These are phyloP conservation scores for Hyperopisus bebe DNA, from an alignment of 2,113 vertebrate genomes.

Conservation along the genomic window DNA sequence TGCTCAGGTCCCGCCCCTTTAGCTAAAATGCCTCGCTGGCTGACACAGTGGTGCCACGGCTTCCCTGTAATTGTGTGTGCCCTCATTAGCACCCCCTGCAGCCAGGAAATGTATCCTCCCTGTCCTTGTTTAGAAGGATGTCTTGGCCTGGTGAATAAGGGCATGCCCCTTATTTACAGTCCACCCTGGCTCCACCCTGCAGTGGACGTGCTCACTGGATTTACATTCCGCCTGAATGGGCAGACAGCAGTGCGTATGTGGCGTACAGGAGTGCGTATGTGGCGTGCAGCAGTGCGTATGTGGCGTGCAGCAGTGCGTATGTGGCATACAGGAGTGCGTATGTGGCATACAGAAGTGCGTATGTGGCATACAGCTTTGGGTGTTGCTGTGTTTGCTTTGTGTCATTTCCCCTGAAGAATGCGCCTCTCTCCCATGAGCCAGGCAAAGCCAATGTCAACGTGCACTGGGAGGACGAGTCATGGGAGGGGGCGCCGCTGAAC, in stretches of 20 bases:
- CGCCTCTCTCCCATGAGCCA: slow-evolving; percentile 37
- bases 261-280: too few relatives aligned
- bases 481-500: slow-evolving; percentile 72
- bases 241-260: not conserved
- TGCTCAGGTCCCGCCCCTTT: slow-evolving; percentile 36
- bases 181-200: too few relatives aligned
- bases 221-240: not conserved
- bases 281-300: not conserved
- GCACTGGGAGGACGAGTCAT: slow-evolving; percentile 91
- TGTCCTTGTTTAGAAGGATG: slow-evolving; percentile 27
- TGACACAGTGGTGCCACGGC: slow-evolving; percentile 31
- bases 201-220: not conserved
- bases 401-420: not conserved
- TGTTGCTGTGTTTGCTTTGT: not conserved
- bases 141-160: not conserved
- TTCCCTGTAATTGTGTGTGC: slow-evolving; percentile 34
- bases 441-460: slow-evolving; percentile 88
- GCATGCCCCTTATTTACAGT: slow-evolving; percentile 1
- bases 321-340: not conserved
- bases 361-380: not conserved
- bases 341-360: not conserved
- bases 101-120: slow-evolving; percentile 16
- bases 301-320: not conserved
- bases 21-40: slow-evolving; percentile 33
- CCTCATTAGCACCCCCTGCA: slow-evolving; percentile 37